Conservation (phyloP, 2,797 vertebrate species). For the Lithobates sylvaticus region DNA sequence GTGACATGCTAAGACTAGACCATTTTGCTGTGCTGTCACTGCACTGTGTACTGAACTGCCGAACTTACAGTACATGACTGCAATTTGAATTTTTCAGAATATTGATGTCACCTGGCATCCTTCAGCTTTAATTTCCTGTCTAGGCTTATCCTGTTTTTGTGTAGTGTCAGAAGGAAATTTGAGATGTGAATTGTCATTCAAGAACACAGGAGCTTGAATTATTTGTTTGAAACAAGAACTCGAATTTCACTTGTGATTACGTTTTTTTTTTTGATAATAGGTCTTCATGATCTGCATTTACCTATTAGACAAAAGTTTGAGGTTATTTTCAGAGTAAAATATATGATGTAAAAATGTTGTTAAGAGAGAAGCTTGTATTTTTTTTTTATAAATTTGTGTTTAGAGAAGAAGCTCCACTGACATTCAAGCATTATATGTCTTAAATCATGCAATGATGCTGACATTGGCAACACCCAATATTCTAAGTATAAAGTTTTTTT, state of each 20-base stretch:
- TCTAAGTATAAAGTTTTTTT: too few species aligned
- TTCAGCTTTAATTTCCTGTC: background rate
- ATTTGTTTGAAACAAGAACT: conserved; percentile 40
- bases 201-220: conserved; percentile 35
- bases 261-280: conserved; percentile 23
- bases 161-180: conserved; percentile 4
- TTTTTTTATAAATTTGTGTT: background rate
- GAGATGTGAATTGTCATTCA: conserved; percentile 11
- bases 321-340: background rate
- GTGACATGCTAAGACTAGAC: background rate
- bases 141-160: background rate
- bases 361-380: background rate
- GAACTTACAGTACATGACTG: background rate
- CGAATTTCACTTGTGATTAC: conserved; percentile 5
- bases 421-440: too few species aligned
- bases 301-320: background rate
- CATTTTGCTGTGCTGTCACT: background rate
- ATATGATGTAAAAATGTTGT: background rate
- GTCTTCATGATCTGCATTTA: conserved; percentile 6
- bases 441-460: too few species aligned
- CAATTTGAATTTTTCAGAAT: background rate
- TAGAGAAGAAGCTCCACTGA: background rate
- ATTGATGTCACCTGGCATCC: background rate
- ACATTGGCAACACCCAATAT: too few species aligned
- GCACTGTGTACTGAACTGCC: background rate